Base-by-base conservation (phyloP, 2,113 vertebrate genomes). In the Peromyscus leucopus region DNA sequence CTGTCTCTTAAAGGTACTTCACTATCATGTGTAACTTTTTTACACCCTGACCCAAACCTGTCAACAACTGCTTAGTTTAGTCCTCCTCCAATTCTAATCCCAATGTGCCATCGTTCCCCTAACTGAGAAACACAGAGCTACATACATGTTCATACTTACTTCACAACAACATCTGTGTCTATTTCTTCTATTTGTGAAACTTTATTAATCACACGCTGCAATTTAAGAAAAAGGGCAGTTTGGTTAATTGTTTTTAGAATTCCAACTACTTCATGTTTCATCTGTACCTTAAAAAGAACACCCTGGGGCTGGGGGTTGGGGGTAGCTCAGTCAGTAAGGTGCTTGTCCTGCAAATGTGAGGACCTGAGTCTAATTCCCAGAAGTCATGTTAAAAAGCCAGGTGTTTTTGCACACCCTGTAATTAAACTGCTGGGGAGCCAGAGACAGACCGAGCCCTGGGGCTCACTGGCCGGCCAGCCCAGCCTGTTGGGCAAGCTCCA, bases 161-260 rank as follows among this genome's bases (percentile, higher is more conserved):
- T 99, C 65, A 99, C 97, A 89, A 99, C 98, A 91, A 99, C 98
- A 97, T 99, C 99, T 83, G 99, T 98, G 98, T 99, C 99, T 91
- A 99, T 99, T 95, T 99, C 99, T 98, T 99, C 99, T 85, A 99
- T 99, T 98, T 99, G 98, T 39, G 99, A 99, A 97, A 99, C 98
- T 11, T 98, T 99, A 94, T 99, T 99, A 92, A 99, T 98, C 94
- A 99, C 99, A 98, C 99, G 99, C 99, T 99, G 99, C 24, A 98
- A 96, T 97, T 97, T 96, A 96, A 97, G 89, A 36, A 94, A 98
- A 97, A 97, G 89, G 72, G 86, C 21, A 84, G 85, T 93, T 84
- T 96, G 57, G 98, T 97, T 98, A 94, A 98, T 98, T 98, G 94
- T 97, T 76, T 94, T 97, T 94, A 95, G 94, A 98, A 97, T 93